Conservation (phyloP, 1,140 invertebrate genomes). For the Calliopsis andreniformis region DNA sequence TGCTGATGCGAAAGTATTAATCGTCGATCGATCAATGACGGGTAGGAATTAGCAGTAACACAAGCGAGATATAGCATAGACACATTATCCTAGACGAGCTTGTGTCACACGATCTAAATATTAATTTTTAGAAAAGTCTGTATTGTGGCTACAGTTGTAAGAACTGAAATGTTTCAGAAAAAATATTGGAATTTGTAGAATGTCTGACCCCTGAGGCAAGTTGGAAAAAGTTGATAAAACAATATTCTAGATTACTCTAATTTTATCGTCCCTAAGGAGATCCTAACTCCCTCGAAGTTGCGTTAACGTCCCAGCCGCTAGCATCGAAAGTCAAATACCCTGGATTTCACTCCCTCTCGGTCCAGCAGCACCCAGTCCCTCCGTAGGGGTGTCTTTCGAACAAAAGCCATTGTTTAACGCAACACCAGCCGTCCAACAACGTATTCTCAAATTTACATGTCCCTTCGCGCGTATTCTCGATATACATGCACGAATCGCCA, state of each 20-base stretch:
- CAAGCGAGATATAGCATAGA: too few species aligned
- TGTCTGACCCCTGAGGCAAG: too few species aligned
- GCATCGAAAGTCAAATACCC: slow-evolving; percentile 39
- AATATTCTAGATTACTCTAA: too few species aligned
- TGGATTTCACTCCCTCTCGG: slow-evolving; percentile 17
- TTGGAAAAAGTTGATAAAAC: too few species aligned
- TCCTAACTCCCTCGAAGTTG: background rate
- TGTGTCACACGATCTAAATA: too few species aligned
- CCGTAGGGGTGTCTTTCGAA: slow-evolving; percentile 37
- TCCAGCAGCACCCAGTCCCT: background rate
- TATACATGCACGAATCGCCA: slow-evolving; percentile 21
- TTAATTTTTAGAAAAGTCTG: too few species aligned
- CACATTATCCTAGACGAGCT: too few species aligned
- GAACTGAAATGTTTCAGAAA: too few species aligned
- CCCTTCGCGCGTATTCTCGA: slow-evolving; percentile 22
- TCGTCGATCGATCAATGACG: slow-evolving; percentile 5
- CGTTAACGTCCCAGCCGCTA: too few species aligned
- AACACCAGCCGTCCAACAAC: slow-evolving; percentile 50
- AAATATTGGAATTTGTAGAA: too few species aligned
- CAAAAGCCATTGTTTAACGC: slow-evolving; percentile 66
- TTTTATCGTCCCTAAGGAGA: background rate
- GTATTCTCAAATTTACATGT: slow-evolving; percentile 68
- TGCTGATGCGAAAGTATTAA: background rate
- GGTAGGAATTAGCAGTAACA: background rate
- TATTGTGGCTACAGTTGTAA: too few species aligned